Evolutionary conservation across 2,797 vertebrate species (phyloP), one percentile per base, ranked within the genome.

Genomic region (Kryptopterus vitreolus): DNA sequence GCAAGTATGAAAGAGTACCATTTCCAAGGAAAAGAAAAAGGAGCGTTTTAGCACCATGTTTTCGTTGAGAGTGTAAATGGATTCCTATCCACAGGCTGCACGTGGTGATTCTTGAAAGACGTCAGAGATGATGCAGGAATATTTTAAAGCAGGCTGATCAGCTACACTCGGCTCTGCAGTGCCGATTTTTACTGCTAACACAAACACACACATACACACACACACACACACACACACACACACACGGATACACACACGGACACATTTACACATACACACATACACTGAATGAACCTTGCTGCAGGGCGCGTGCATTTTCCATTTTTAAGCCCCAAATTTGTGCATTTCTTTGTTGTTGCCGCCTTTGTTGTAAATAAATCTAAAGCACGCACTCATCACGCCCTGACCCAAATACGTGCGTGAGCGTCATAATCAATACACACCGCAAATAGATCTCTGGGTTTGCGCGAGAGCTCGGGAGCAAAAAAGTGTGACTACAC

Each of bases 41-140:
- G 38, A 24, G 20, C 35, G 0, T 22, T 31, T n/a, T 52, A 16
- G 68, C 52, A 12, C 68, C 48, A 13, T 70, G 52, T 31, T 11
- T 11, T 52, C 16, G 20, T 4, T 53, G 50, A 33, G 10, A 35
- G 29, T 72, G 29, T 15, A 29, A 24, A 16, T 46, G 15, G 29
- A 31, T 22, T 26, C 16, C 7, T 69, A 48, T 70, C 68, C 68
- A 52, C 20, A 71, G 16, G 26, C 33, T 43, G 2, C 9, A 46
- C 33, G n/a, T 20, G 43, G n/a, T 6, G 53, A 43, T 59, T 74
- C 35, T 59, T 59, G 55, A 59, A 73, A 62, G 73, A 83, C 79
- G 84, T 83, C 84, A 82, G 69, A 77, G 58, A 46, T 81, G 84
- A 82, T 79, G 84, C 80, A 80, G 69, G 66, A 59, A 55, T 63